These are phyloP conservation scores for Cheilosia scutellata DNA, from an alignment of 2,888 invertebrate species.

Conservation along the genomic window DNA sequence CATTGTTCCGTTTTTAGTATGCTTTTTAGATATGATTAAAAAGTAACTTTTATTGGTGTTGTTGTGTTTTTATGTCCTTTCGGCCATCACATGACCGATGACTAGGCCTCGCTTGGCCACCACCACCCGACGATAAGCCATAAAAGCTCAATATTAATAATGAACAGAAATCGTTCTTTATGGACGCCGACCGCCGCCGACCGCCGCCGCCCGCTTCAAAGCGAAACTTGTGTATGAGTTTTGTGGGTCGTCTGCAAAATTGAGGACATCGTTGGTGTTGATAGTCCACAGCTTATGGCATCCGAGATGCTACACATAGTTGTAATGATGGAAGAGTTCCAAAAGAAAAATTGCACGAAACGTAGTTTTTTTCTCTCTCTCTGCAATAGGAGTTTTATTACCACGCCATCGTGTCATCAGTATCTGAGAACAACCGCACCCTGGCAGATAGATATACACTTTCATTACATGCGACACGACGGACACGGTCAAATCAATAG, in stretches of 20 bases:
- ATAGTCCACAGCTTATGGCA: constrained; percentile 38
- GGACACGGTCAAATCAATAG: constrained; percentile 64
- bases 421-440: constrained; percentile 46
- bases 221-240: constrained; percentile 34
- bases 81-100: constrained; percentile 48
- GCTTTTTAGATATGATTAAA: constrained; percentile 72
- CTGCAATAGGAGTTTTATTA: constrained; percentile 56
- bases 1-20: constrained; percentile 64
- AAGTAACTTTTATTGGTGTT: constrained; percentile 75
- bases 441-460: constrained; percentile 22
- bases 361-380: constrained; percentile 51
- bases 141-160: constrained; percentile 75
- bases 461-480: constrained; percentile 55
- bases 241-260: constrained; percentile 18
- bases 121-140: constrained; percentile 54
- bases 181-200: background rate
- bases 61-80: constrained; percentile 72
- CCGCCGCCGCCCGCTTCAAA: constrained; percentile 26
- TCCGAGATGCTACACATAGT: constrained; percentile 19
- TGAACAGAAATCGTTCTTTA: constrained; percentile 74
- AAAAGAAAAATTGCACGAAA: constrained; percentile 60
- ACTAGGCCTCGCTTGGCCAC: constrained; percentile 22
- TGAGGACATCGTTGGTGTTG: constrained; percentile 54
- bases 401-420: constrained; percentile 57
- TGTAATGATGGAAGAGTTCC: constrained; percentile 69